These are phyloP conservation scores for Psilopogon haemacephalus DNA, from an alignment of 2,113 vertebrate genomes.

Conservation along the genomic window DNA sequence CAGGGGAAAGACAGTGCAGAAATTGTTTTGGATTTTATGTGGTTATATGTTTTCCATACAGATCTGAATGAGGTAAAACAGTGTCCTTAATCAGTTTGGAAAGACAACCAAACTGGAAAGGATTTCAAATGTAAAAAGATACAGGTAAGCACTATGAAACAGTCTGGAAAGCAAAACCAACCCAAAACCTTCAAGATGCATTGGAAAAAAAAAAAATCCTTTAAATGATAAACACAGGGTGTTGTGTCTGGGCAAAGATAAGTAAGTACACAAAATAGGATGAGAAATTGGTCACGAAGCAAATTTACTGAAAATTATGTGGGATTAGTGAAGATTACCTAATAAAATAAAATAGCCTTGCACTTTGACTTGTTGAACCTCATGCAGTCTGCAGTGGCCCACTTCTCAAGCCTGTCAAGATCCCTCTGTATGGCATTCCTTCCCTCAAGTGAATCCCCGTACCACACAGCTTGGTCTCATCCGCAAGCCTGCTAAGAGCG, in stretches of 20 bases:
- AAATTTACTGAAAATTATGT: background rate
- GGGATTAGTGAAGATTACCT: background rate
- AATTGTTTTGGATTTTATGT: background rate
- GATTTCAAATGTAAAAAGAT: background rate
- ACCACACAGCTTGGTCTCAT: no score
- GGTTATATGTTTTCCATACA: background rate
- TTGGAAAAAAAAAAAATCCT: no score
- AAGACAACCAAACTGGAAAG: accelerated
- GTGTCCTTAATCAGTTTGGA: background rate
- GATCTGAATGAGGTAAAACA: background rate
- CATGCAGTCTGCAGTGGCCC: no score
- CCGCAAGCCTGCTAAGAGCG: no score
- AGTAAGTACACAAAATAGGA: background rate
- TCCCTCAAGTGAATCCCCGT: no score
- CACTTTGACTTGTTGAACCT: no score
- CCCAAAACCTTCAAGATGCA: no score
- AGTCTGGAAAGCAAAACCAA: background rate
- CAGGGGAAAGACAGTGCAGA: background rate
- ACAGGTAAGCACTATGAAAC: background rate
- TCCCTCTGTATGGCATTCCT: no score
- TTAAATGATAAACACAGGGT: no score
- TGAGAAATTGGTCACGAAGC: background rate
- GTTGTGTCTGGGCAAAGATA: no score
- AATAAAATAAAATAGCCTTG: background rate
- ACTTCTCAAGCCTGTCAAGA: no score